Conservation (phyloP, 1,140 invertebrate genomes). For the Arion vulgaris region DNA sequence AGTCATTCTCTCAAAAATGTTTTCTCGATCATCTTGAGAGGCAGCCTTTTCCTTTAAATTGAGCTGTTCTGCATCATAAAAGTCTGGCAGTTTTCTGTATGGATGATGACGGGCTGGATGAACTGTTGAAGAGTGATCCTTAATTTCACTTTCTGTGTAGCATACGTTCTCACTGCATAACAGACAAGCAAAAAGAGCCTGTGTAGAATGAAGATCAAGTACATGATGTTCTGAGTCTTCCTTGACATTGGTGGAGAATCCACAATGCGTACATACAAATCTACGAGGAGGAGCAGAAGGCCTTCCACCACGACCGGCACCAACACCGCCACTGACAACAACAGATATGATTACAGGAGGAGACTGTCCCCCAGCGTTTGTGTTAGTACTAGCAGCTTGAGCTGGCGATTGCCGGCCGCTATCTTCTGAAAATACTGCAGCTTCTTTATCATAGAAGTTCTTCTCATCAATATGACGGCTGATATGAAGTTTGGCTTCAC, state of each 20-base stretch:
- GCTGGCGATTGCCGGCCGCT: not conserved
- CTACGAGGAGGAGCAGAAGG: slow-evolving; percentile 20
- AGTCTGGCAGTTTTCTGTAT: slow-evolving; percentile 58
- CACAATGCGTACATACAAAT: slow-evolving; percentile 59
- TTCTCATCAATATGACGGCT: slow-evolving; percentile 48
- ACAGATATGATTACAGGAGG: slow-evolving; percentile 55
- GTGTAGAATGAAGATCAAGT: slow-evolving; percentile 46
- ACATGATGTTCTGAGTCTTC: slow-evolving; percentile 55
- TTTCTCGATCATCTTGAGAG: slow-evolving; percentile 45
- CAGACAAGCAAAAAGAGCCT: slow-evolving; percentile 59
- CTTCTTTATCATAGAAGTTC: slow-evolving; percentile 46
- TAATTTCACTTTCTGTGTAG: slow-evolving; percentile 53
- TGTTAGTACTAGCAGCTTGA: not conserved
- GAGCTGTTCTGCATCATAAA: slow-evolving; percentile 54
- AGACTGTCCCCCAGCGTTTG: slow-evolving; percentile 26
- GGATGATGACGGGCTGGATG: slow-evolving; percentile 57
- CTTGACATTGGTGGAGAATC: slow-evolving; percentile 50
- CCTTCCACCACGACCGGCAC: not conserved
- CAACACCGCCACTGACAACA: slow-evolving; percentile 42
- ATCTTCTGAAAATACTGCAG: not conserved
- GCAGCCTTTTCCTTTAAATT: not conserved
- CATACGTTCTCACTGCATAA: slow-evolving; percentile 56
- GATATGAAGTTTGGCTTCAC: slow-evolving; percentile 49
- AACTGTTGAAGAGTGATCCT: slow-evolving; percentile 50
- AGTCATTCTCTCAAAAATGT: slow-evolving; percentile 58